A percentile compares a stretch with the other conserved stretches of the same genome.
Conservation (phyloP, 2,888 invertebrate species). For the Scrobipalpa costella region DNA sequence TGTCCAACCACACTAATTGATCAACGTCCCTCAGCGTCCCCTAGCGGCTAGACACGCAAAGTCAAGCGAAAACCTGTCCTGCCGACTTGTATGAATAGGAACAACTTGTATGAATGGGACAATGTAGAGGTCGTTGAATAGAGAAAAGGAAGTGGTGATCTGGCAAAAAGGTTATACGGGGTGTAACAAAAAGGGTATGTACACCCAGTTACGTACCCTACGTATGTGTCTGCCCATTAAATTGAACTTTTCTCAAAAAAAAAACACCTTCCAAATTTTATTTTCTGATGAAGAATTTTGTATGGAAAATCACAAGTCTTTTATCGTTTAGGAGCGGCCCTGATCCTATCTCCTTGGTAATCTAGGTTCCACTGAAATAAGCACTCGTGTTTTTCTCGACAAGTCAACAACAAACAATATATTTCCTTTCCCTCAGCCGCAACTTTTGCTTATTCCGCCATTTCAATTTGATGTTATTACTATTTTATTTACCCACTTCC, state of each 20-base stretch:
- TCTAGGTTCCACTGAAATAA: neutral
- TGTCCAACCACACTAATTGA: conserved; percentile 1
- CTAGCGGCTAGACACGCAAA: conserved; percentile 8
- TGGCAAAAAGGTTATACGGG: no score
- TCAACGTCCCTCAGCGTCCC: neutral
- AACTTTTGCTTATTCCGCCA: conserved; percentile 6
- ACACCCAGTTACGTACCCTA: no score
- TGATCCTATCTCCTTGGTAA: no score
- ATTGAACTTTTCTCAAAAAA: no score
- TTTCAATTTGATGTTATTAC: conserved; percentile 18
- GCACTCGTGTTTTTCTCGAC: neutral
- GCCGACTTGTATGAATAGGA: neutral
- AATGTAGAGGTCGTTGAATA: neutral
- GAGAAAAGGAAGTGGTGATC: no score
- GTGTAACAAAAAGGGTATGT: no score
- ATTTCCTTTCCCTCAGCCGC: neutral
- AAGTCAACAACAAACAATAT: neutral
- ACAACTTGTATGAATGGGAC: neutral
- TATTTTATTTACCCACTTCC: conserved; percentile 9
- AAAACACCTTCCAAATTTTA: no score
- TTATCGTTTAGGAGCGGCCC: no score
- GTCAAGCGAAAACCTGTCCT: neutral
- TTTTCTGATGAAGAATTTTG: no score
- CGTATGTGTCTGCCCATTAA: no score
- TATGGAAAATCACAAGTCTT: no score